A percentile compares a stretch with the other conserved stretches of the same genome.
These are phyloP conservation scores for Mastomys natalensis DNA, from an alignment of 2,113 vertebrate genomes.

Conservation along the genomic window DNA sequence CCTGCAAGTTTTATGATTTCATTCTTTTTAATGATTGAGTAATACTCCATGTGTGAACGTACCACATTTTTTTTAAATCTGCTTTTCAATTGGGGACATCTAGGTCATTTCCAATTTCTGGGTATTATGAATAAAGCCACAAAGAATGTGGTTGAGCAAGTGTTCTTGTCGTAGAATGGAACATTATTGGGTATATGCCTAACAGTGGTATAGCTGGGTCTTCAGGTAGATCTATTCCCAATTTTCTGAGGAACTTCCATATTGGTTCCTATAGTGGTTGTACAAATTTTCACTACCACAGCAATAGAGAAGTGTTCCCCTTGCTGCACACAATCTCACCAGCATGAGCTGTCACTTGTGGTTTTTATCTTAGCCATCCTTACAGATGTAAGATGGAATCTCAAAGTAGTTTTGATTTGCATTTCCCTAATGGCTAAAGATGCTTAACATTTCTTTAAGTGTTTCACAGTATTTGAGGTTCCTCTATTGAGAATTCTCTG, in stretches of 20 bases:
- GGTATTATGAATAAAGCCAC: not conserved
- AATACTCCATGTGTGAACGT: not conserved
- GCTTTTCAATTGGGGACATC: not conserved
- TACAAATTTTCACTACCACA: not conserved
- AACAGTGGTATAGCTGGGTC: not conserved
- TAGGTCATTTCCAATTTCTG: not conserved
- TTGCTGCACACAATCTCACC: not conserved
- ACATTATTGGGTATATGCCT: not conserved
- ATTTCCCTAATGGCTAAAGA: not conserved
- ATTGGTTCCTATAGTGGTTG: not conserved
- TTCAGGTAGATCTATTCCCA: not conserved
- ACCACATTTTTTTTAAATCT: not conserved
- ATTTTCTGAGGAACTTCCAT: not conserved
- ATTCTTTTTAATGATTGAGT: not conserved
- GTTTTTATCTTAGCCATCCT: not conserved
- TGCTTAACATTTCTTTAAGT: not conserved
- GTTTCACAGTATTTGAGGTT: not conserved
- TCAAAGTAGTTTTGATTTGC: not conserved
- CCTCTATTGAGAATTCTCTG: not conserved
- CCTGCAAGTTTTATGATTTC: not conserved
- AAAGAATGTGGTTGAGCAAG: not conserved
- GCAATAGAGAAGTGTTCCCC: not conserved
- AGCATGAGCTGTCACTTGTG: not conserved
- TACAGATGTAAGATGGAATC: not conserved
- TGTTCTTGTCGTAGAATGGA: not conserved